Base-by-base conservation (phyloP, 2,113 vertebrate genomes). In the Pipra filicauda region DNA sequence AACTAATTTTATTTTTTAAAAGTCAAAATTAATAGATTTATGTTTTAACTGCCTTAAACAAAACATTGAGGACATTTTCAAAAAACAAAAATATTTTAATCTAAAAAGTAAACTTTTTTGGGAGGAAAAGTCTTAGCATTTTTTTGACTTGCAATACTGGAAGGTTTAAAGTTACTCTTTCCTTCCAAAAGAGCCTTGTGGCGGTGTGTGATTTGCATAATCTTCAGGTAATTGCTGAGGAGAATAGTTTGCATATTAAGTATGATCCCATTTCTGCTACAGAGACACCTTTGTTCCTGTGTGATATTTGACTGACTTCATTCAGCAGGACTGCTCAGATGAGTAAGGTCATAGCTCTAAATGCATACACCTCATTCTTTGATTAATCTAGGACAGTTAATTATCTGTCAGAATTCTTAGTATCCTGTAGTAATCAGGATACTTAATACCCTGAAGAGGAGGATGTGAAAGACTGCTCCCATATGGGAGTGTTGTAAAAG, bases 321-420 rank as follows among this genome's bases (percentile, higher is more conserved):
- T 86, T 81, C 69, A 81, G 59, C 72, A 91, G 67, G 43, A 67
- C 85, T 94, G 79, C 57, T 85, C 35, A 26, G 64, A 71, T 80
- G 75, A 85, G 39, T 88, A 93, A 90, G 90, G 91, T 90, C 88
- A 26, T 81, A 75, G 69, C 70, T 93, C 82, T 75, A 54, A 94
- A 84, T 64, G 31, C 26, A 5, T 41, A 75, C 43, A 88, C 78
- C 72, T 96, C 73, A 81, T 92, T 86, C 91, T 86, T 94, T 94
- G 90, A 93, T 95, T 95, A 94, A 87, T 89, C 80, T 93, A 80
- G 86, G 91, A 72, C 93, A 91, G 91, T 83, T 91, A 90, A 95
- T 95, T 94, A 92, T 86, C 88, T 86, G 72, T 75, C 80, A 85
- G 91, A 75, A 87, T 82, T 93, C 82, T 88, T 75, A 43, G 44